Base-by-base conservation (phyloP, 2,888 invertebrate genomes). In the Parnassius glacialis region DNA sequence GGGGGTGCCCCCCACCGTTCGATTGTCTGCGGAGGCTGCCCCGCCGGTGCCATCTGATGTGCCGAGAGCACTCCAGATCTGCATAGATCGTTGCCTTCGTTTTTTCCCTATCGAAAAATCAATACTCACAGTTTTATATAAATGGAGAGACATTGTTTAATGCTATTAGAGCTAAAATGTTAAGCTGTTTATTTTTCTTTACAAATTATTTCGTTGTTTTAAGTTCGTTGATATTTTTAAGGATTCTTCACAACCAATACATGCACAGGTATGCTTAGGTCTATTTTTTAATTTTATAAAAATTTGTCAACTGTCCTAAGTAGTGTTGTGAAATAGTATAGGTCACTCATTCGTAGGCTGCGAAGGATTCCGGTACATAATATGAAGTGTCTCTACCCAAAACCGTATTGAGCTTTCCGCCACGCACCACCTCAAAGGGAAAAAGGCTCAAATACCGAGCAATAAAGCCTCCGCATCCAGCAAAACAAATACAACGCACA, bases 11-110 rank as follows among this genome's bases (percentile, higher is more conserved):
- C 83, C 87, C 83, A 78, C 82, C 83, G 86, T 92, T 90, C 91
- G 91, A 91, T 92, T 92, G 92, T 92, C 91, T 92, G 90, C 89
- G 90, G 87, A 89, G 89, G 88, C 87, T 87, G 86, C 84, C 89
- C 84, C 89, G 88, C 85, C 90, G 89, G 91, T 91, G 91, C 90
- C 90, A 91, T 90, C 91, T 90, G 90, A 90, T 90, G 90, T 91
- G 89, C 90, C 87, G 90, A 90, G 90, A 90, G 90, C 90, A 89
- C 91, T 90, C 87, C 90, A 91, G 91, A 91, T 91, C 91, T 91
- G 91, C 91, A 91, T 91, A 90, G 90, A 90, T 88, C 90, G 91
- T 89, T 89, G 90, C 85, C 90, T 90, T 90, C 90, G 85, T 90
- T 91, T 91, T 90, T 91, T 90, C 88, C 87, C 90, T 89, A 90